These are phyloP conservation scores for Sarcophaga peregrina DNA, from an alignment of 1,140 invertebrate genomes.

Conservation along the genomic window DNA sequence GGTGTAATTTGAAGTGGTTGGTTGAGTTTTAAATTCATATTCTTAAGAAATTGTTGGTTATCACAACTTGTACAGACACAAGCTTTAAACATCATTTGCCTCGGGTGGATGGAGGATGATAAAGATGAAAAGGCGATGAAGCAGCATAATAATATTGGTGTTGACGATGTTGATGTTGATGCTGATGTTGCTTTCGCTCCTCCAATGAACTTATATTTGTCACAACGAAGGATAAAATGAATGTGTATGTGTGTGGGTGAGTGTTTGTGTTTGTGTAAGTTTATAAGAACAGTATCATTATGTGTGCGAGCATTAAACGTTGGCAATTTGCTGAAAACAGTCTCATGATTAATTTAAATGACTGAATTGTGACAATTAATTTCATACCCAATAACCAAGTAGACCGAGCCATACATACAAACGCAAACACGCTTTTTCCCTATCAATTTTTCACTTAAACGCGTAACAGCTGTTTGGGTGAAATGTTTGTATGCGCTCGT, in stretches of 20 bases:
- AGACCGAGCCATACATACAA: not conserved
- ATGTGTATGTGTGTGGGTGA: not conserved
- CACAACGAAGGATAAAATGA: not conserved
- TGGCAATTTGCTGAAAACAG: constrained; percentile 42
- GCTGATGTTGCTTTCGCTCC: not conserved
- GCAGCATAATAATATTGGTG: not conserved
- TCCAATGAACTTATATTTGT: not conserved
- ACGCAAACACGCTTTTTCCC: not conserved
- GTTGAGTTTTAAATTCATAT: not conserved
- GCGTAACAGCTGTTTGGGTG: not conserved
- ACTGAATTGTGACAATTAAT: constrained; percentile 44
- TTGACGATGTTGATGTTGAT: not conserved
- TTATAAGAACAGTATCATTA: too few species aligned
- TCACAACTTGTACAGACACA: not conserved
- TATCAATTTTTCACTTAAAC: not conserved
- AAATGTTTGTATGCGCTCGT: not conserved
- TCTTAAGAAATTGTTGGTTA: constrained; percentile 22
- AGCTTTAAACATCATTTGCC: constrained; percentile 7
- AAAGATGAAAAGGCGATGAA: not conserved
- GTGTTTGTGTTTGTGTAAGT: not conserved
- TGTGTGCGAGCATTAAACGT: not conserved
- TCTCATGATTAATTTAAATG: constrained; percentile 43
- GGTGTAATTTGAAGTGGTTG: not conserved
- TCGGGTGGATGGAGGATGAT: not conserved
- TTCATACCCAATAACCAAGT: constrained; percentile 25